A percentile compares a stretch with the other conserved stretches of the same genome.
Conservation (phyloP, 2,888 invertebrate species). For the Monochamus alternatus region DNA sequence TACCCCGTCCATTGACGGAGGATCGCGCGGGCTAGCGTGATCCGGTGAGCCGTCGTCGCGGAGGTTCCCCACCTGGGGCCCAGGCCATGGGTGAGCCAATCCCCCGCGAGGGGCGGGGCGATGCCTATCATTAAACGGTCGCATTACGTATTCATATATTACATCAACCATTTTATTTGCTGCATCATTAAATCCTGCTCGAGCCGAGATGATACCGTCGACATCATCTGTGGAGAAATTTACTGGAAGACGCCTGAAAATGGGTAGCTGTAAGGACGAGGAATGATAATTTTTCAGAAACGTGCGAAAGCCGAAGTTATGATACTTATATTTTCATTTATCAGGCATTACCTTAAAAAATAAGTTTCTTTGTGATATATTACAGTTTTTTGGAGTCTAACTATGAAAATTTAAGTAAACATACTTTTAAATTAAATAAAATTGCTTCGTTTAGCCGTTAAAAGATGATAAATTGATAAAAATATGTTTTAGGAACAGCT, state of each 20-base stretch:
- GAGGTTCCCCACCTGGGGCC: constrained; percentile 60
- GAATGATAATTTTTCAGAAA: too few species aligned
- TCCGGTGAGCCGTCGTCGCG: constrained; percentile 13
- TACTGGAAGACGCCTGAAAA: background rate
- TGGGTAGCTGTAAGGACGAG: too few species aligned
- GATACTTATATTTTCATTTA: too few species aligned
- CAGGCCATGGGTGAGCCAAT: constrained; percentile 56
- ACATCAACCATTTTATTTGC: constrained; percentile 38
- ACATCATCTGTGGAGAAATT: constrained; percentile 15
- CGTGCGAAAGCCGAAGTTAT: too few species aligned
- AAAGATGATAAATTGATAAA: too few species aligned
- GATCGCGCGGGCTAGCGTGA: constrained; percentile 30
- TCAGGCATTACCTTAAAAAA: too few species aligned
- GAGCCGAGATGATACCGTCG: constrained; percentile 15
- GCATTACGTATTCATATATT: constrained; percentile 64
- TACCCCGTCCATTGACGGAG: constrained; percentile 32
- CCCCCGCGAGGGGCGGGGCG: constrained; percentile 57
- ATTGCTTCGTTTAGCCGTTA: too few species aligned
- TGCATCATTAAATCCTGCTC: constrained; percentile 35
- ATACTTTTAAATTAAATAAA: too few species aligned
- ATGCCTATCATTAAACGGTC: constrained; percentile 50
- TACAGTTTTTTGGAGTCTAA: too few species aligned
- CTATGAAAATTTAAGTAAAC: too few species aligned
- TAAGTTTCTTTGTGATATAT: too few species aligned
- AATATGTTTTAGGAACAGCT: too few species aligned